These are phyloP conservation scores for Imbricaverruca yamaguchii DNA, from an alignment of 2,888 invertebrate species.

Conservation along the genomic window DNA sequence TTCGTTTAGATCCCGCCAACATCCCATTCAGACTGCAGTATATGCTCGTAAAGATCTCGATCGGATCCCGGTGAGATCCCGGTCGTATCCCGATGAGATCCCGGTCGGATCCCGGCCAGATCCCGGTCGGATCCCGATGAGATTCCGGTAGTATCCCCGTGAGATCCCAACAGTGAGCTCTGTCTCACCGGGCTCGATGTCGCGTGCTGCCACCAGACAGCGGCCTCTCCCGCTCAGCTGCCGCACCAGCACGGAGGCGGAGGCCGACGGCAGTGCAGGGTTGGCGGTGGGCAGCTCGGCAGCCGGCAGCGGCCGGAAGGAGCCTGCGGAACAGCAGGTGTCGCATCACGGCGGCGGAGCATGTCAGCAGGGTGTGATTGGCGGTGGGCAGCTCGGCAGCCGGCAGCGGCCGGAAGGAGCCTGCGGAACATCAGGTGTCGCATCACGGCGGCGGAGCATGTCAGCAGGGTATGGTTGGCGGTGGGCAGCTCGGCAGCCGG, in stretches of 20 bases:
- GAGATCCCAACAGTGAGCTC: too few species aligned
- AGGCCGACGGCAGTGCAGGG: background rate
- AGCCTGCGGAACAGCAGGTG: background rate
- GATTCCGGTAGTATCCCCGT: too few species aligned
- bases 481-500: background rate
- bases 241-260: background rate
- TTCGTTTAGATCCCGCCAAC: too few species aligned
- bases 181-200: constrained; percentile 20
- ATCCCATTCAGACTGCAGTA: too few species aligned
- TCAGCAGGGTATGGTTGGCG: background rate
- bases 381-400: background rate
- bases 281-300: background rate
- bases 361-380: too few species aligned
- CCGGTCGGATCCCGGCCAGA: too few species aligned
- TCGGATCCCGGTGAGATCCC: too few species aligned
- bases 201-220: constrained; percentile 10
- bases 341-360: too few species aligned
- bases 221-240: background rate
- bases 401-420: background rate
- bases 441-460: background rate
- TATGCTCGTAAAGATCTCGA: too few species aligned
- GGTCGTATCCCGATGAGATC: too few species aligned
- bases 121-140: too few species aligned
- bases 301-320: background rate
- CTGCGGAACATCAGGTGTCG: background rate